phyloP scores from a whole-genome alignment of 1,140 invertebrate genomes.

The Zaprionus ghesquierei region DNA sequence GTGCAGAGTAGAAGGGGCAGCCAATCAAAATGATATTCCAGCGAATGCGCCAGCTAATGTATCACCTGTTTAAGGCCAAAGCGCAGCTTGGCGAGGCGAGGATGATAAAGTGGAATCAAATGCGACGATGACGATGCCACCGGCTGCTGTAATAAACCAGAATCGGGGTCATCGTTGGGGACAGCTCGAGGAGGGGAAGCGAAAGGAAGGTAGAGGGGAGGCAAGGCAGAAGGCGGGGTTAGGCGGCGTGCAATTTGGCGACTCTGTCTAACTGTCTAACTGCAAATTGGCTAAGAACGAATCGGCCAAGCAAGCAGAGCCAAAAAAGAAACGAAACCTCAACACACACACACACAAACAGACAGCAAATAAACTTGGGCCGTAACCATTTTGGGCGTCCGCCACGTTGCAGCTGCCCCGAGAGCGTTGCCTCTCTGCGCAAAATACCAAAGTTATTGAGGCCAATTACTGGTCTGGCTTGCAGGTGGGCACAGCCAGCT shows the following conservation, averaged over 20 bases:
- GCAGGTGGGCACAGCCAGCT: slow-evolving; percentile 67
- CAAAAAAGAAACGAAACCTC: slow-evolving; percentile 4
- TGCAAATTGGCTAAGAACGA: slow-evolving; percentile 39
- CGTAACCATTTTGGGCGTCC: slow-evolving; percentile 64
- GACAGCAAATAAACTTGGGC: slow-evolving; percentile 25
- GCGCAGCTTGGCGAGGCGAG: not conserved
- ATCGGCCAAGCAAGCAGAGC: slow-evolving; percentile 1
- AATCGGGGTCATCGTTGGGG: slow-evolving; percentile 36
- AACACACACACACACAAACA: not conserved
- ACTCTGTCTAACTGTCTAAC: slow-evolving; percentile 34
- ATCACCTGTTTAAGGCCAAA: slow-evolving; percentile 30
- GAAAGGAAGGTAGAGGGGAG: too few relatives aligned
- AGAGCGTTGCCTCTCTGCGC: slow-evolving; percentile 33
- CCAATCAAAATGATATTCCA: not conserved
- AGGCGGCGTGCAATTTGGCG: slow-evolving; percentile 16
- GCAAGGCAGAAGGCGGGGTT: not conserved
- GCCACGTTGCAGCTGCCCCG: slow-evolving; percentile 30
- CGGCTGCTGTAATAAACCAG: slow-evolving; percentile 34
- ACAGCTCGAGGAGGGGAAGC: slow-evolving; percentile 2
- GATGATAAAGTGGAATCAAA: slow-evolving; percentile 30
- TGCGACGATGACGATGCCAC: too few relatives aligned
- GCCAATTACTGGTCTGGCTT: slow-evolving; percentile 79
- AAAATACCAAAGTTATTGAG: slow-evolving; percentile 81
- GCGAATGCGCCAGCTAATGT: slow-evolving; percentile 11
- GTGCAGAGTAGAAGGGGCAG: not conserved